phyloP scores from a whole-genome alignment of 23 tunicate genomes.

The Corella eumyota region DNA sequence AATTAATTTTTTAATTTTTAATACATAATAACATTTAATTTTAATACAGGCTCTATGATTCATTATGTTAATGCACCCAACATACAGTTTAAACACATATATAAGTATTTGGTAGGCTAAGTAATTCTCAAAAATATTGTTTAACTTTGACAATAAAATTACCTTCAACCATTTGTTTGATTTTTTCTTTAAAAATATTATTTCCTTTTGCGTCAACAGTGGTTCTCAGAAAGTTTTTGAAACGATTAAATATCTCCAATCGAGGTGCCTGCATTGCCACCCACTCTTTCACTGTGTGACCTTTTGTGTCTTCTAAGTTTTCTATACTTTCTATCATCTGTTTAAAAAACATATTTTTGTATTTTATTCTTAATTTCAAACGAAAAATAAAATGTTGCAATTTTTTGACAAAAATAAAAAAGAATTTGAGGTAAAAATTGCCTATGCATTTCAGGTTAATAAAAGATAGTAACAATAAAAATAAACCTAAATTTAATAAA shows the following conservation, averaged over 20 bases:
- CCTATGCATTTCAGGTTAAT: neutral
- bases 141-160: neutral
- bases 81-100: neutral
- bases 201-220: conserved; percentile 77
- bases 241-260: conserved; percentile 75
- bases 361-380: neutral
- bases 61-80: neutral
- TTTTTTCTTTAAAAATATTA: conserved; percentile 76
- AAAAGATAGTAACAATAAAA: neutral
- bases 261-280: conserved; percentile 83
- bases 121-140: neutral
- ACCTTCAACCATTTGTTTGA: conserved; percentile 99
- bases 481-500: neutral
- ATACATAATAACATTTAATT: neutral
- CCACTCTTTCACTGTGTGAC: conserved; percentile 95
- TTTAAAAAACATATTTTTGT: neutral
- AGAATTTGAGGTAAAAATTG: neutral
- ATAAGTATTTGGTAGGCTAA: neutral
- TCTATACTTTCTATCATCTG: conserved; percentile 93
- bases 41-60: neutral
- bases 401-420: too few relatives aligned
- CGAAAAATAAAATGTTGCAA: too few relatives aligned
- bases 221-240: conserved; percentile 78
- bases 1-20: neutral
- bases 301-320: conserved; percentile 98